phyloP scores from a whole-genome alignment of 2,797 vertebrate genomes.

The Enteromius treurensis region DNA sequence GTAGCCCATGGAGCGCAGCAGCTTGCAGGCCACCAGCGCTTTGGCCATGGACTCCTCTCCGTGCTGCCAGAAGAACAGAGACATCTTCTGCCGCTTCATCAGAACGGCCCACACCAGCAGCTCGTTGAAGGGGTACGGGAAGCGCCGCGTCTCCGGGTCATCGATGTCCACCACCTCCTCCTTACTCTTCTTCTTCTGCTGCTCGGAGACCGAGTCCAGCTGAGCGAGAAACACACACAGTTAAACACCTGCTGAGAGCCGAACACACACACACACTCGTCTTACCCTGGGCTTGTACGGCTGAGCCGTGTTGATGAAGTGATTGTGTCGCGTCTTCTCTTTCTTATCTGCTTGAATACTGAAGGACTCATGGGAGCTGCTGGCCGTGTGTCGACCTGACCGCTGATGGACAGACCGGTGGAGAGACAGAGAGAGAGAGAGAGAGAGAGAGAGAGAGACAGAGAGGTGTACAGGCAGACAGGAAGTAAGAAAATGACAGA shows the following conservation, averaged over 20 bases:
- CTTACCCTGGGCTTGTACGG: slow-evolving; percentile 96
- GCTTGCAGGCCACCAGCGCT: slow-evolving; percentile 95
- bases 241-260: neutral
- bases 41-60: slow-evolving; percentile 99
- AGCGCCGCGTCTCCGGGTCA: slow-evolving; percentile 93
- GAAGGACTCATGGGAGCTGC: slow-evolving; percentile 91
- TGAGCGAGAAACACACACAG: slow-evolving; percentile 59
- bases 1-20: slow-evolving; percentile 95
- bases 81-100: slow-evolving; percentile 99
- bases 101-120: slow-evolving; percentile 96
- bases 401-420: slow-evolving; percentile 73
- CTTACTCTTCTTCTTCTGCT: slow-evolving; percentile 94
- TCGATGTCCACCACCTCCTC: slow-evolving; percentile 98
- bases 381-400: slow-evolving; percentile 86
- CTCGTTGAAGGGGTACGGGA: slow-evolving; percentile 97
- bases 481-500: neutral
- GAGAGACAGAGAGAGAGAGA: neutral
- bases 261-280: neutral
- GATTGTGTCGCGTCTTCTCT: slow-evolving; percentile 96
- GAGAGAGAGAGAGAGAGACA: neutral
- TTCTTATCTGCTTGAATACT: slow-evolving; percentile 97
- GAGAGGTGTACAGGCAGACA: neutral
- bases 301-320: slow-evolving; percentile 99
- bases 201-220: slow-evolving; percentile 87
- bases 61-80: slow-evolving; percentile 98